Conservation (phyloP, 1,140 invertebrate genomes). For the Ridgeia piscesae region DNA sequence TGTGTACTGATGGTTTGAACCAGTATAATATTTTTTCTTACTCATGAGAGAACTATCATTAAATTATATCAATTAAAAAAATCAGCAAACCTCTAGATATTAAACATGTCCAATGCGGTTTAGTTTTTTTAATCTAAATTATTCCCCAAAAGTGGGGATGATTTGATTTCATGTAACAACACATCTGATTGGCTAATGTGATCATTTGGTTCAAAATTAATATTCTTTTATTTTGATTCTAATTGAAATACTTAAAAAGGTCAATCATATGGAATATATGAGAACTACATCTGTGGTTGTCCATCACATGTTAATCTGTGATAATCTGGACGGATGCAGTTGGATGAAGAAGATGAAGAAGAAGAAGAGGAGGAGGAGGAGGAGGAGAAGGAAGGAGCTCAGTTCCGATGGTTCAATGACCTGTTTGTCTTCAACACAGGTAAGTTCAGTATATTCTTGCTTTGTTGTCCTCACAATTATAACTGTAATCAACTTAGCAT, state of each 20-base stretch:
- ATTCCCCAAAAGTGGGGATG: no score
- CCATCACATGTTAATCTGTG: background rate
- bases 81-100: no score
- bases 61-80: no score
- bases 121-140: no score
- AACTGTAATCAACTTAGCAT: no score
- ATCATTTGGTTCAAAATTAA: background rate
- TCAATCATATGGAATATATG: background rate
- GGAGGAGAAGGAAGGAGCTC: conserved; percentile 45
- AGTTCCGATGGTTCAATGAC: conserved; percentile 57
- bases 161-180: background rate
- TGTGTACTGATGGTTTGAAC: background rate
- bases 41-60: no score
- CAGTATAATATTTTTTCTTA: no score
- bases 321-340: background rate
- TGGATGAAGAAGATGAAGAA: conserved; percentile 38
- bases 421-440: conserved; percentile 52
- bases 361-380: conserved; percentile 33
- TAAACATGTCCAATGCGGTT: no score
- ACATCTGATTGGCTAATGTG: background rate
- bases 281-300: background rate
- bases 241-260: background rate
- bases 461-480: no score
- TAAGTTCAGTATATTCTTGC: conserved; percentile 23
- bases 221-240: background rate